Evolutionary conservation across 2,888 invertebrate species (phyloP).

Genomic region (Steinernema hermaphroditum): DNA sequence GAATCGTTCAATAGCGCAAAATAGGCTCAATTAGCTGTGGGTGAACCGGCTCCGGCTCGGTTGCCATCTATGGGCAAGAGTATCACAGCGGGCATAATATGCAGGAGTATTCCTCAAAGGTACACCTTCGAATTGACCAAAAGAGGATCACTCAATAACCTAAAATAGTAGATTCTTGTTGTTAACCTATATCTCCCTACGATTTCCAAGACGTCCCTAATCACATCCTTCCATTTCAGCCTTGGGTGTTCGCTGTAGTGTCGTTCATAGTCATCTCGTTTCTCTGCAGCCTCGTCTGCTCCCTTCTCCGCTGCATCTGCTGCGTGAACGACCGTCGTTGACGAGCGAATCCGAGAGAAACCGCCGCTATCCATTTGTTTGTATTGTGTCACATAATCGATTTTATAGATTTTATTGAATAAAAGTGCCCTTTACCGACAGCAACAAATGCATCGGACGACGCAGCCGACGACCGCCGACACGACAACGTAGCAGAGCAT

Average conservation of each 20-base stretch:
- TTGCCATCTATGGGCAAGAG: too few species aligned
- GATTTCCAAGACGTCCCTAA: too few species aligned
- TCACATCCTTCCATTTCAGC: conserved; percentile 36
- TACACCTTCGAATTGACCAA: too few species aligned
- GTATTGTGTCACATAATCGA: background rate
- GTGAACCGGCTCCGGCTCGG: too few species aligned
- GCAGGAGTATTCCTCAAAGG: too few species aligned
- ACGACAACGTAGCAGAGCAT: background rate
- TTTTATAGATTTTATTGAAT: background rate
- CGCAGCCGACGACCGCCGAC: background rate
- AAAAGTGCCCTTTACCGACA: conserved; percentile 6
- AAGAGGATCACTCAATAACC: too few species aligned
- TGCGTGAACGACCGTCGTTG: conserved; percentile 33
- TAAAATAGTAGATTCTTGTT: too few species aligned
- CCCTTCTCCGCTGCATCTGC: conserved; percentile 44
- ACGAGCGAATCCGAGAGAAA: background rate
- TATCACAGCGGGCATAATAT: too few species aligned
- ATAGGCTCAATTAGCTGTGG: too few species aligned
- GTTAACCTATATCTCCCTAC: too few species aligned
- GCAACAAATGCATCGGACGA: conserved; percentile 13
- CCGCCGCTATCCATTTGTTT: background rate
- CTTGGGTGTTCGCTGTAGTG: conserved; percentile 44
- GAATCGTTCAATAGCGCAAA: too few species aligned
- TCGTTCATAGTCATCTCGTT: conserved; percentile 42
- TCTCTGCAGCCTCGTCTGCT: conserved; percentile 40